Conservation (phyloP, 2,797 vertebrate genomes). For the Adelosebastes latens region DNA sequence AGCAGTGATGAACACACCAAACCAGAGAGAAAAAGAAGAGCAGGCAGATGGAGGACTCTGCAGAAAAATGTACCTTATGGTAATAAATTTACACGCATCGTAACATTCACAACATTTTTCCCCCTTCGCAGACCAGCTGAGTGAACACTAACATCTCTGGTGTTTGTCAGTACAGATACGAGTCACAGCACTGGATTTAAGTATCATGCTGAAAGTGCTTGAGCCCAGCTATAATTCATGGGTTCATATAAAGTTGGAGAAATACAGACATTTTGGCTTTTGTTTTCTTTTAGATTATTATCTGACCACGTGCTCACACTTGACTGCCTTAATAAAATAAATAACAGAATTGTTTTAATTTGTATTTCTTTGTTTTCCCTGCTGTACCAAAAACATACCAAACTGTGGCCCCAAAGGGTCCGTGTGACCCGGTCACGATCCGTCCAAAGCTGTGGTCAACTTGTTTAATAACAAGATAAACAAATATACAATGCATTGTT, state of each 20-base stretch:
- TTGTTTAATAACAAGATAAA: background rate
- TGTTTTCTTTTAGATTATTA: constrained; percentile 1
- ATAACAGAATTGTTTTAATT: background rate
- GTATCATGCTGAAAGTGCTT: background rate
- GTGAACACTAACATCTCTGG: background rate
- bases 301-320: background rate
- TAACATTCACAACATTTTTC: background rate
- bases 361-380: background rate
- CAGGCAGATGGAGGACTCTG: background rate
- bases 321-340: background rate
- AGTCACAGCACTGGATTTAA: background rate
- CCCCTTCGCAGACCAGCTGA: background rate
- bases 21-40: background rate
- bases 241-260: background rate
- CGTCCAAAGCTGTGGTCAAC: background rate
- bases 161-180: background rate
- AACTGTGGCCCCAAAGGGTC: background rate
- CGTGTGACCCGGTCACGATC: background rate
- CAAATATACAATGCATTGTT: background rate
- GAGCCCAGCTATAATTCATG: background rate
- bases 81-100: background rate
- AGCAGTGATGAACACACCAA: constrained; percentile 2
- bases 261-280: background rate
- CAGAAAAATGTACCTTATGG: background rate
- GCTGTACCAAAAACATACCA: background rate